Evolutionary conservation across 1,140 invertebrate species (phyloP).

Genomic region (Yoshiicerus persimilis): DNA sequence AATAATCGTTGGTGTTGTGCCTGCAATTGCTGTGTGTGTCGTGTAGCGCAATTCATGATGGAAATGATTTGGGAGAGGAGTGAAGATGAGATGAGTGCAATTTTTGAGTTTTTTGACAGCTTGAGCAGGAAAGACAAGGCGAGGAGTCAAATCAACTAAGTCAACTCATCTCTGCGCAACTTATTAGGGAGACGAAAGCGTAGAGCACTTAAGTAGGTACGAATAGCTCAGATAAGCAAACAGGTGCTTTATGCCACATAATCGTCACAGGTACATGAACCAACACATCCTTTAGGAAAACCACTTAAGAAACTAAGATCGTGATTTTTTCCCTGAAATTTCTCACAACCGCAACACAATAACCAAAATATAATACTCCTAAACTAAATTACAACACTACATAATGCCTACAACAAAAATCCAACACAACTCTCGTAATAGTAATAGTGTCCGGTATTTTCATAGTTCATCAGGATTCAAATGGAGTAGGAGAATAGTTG

Average conservation of each 20-base stretch:
- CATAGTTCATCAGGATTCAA: neutral
- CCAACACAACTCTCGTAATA: no score
- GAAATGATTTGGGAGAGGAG: neutral
- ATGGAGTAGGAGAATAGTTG: neutral
- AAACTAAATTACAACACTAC: neutral
- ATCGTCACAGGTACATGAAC: neutral
- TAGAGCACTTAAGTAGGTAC: no score
- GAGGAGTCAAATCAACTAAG: neutral
- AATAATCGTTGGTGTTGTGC: conserved; percentile 12
- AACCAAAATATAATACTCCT: neutral
- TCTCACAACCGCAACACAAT: conserved; percentile 16
- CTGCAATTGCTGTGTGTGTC: neutral
- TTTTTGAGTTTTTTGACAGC: conserved; percentile 11
- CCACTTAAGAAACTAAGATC: conserved; percentile 11
- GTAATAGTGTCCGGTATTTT: no score
- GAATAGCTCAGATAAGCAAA: neutral
- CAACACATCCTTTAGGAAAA: neutral
- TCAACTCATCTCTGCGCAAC: neutral
- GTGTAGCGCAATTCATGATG: neutral
- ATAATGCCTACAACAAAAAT: no score
- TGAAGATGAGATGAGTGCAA: conserved; percentile 10
- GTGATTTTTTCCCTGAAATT: neutral
- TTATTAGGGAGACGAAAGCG: neutral
- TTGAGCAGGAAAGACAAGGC: neutral
- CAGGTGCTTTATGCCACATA: neutral